These are phyloP conservation scores for Aproaerema taeniolella DNA, from an alignment of 2,888 invertebrate genomes.

Conservation along the genomic window DNA sequence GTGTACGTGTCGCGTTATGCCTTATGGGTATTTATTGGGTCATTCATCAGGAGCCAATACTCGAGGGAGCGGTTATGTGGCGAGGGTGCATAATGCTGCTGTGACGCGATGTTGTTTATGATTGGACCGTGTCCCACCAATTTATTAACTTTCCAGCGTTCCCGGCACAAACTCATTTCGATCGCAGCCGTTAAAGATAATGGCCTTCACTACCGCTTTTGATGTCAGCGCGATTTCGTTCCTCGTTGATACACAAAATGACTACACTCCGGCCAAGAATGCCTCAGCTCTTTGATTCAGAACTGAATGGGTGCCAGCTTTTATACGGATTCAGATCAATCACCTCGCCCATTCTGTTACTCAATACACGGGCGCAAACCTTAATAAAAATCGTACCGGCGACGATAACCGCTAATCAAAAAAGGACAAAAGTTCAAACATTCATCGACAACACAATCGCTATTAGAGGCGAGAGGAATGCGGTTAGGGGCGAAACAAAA, in stretches of 20 bases:
- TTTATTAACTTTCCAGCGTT: constrained; percentile 55
- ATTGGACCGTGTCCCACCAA: constrained; percentile 48
- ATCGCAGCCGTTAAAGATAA: constrained; percentile 14
- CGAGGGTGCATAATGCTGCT: constrained; percentile 68
- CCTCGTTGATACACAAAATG: constrained; percentile 5
- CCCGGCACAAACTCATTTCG: constrained; percentile 20
- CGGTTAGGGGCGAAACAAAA: constrained; percentile 47
- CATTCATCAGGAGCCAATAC: constrained; percentile 70
- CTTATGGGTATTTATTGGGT: constrained; percentile 75
- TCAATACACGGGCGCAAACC: constrained; percentile 30
- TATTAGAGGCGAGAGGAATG: constrained; percentile 50
- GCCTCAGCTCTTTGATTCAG: constrained; percentile 2
- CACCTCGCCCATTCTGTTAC: constrained; percentile 12
- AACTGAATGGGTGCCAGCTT: constrained; percentile 8
- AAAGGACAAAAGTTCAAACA: constrained; percentile 71
- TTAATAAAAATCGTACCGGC: constrained; percentile 51
- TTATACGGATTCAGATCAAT: constrained; percentile 15
- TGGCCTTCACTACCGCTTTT: constrained; percentile 11
- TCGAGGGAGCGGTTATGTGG: constrained; percentile 64
- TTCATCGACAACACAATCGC: constrained; percentile 57
- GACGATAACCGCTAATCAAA: constrained; percentile 66
- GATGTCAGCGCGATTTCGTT: constrained; percentile 1
- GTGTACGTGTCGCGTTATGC: constrained; percentile 70
- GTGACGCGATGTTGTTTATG: constrained; percentile 58
- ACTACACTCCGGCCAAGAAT: constrained; percentile 1